Evolutionary conservation across 2,113 vertebrate genomes (phyloP).

Genomic region (Rafetus swinhoei): DNA sequence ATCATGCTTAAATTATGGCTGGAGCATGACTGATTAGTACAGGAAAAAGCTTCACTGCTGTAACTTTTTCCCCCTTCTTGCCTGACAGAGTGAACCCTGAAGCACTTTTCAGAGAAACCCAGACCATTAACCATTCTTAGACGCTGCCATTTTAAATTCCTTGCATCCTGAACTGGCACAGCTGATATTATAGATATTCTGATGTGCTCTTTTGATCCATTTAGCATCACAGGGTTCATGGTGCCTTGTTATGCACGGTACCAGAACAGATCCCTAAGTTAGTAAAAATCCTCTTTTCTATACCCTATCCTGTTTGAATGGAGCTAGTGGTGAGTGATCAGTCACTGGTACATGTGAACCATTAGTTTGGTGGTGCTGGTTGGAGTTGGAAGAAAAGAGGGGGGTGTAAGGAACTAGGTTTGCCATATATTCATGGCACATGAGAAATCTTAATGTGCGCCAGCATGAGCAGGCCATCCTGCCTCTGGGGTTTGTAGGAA

Average conservation of each 20-base stretch:
- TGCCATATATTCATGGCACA: neutral
- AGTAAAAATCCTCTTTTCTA: neutral
- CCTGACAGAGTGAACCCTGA: neutral
- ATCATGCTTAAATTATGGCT: neutral
- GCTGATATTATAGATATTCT: neutral
- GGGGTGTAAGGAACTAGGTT: neutral
- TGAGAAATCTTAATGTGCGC: neutral
- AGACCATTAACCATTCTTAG: neutral
- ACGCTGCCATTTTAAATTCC: neutral
- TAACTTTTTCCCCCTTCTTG: neutral
- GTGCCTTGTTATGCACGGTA: neutral
- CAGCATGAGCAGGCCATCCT: neutral
- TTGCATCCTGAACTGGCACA: neutral
- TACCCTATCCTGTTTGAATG: neutral
- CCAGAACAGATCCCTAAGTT: neutral
- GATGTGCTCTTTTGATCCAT: neutral
- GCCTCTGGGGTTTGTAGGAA: no score
- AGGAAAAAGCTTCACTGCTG: fast-evolving
- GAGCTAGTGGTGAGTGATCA: neutral
- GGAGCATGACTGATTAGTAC: fast-evolving
- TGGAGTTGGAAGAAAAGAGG: neutral
- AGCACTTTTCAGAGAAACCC: neutral
- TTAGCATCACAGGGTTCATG: neutral
- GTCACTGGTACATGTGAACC: neutral
- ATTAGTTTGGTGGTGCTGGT: neutral